phyloP scores from a whole-genome alignment of 2,888 invertebrate genomes.

The Ernsta delagoae region DNA sequence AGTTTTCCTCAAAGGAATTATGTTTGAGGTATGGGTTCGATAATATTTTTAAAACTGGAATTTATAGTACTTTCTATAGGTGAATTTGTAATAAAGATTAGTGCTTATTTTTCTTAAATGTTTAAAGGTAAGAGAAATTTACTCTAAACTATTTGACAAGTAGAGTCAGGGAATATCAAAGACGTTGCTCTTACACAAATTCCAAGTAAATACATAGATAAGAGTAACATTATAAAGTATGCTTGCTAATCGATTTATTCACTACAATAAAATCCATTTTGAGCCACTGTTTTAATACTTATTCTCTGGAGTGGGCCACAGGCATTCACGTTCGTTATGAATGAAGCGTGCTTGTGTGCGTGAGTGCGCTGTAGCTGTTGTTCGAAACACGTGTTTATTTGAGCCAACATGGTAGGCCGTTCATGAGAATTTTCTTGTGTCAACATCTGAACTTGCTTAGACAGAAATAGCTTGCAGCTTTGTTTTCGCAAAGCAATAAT shows the following conservation, averaged over 20 bases:
- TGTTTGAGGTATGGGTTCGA: too few species aligned
- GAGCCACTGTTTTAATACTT: not conserved
- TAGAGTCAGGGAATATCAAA: too few species aligned
- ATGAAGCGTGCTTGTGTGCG: constrained; percentile 70
- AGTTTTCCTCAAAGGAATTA: too few species aligned
- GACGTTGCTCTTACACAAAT: too few species aligned
- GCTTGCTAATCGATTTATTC: not conserved
- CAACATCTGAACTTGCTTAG: constrained; percentile 72
- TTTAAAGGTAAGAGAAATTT: too few species aligned
- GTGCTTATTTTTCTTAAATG: too few species aligned
- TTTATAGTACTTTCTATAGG: too few species aligned
- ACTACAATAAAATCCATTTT: not conserved
- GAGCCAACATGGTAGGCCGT: constrained; percentile 76
- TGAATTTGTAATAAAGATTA: too few species aligned
- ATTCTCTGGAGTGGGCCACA: constrained; percentile 40
- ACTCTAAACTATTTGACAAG: too few species aligned
- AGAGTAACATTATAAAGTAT: too few species aligned
- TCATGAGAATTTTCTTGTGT: constrained; percentile 83
- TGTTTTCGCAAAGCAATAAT: constrained; percentile 67
- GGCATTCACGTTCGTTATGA: constrained; percentile 67
- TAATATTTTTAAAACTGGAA: too few species aligned
- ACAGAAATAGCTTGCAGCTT: constrained; percentile 78
- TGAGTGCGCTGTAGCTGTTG: constrained; percentile 46
- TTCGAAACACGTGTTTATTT: constrained; percentile 74
- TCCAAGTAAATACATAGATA: not conserved